phyloP scores from a whole-genome alignment of 2,113 vertebrate genomes.

The Budorcas taxicolor region DNA sequence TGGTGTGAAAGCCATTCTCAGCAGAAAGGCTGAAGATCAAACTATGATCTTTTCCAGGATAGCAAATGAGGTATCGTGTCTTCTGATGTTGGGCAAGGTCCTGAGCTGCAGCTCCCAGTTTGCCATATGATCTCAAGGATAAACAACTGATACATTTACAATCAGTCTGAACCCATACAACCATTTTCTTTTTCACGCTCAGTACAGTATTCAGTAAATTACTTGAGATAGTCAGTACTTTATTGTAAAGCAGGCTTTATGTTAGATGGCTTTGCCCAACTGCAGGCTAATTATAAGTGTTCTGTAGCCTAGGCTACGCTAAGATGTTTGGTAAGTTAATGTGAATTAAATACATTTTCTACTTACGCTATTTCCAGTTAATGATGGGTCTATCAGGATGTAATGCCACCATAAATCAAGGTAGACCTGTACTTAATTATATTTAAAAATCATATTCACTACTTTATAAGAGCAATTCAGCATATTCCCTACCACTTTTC shows the following conservation, averaged over 20 bases:
- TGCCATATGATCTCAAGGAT: neutral
- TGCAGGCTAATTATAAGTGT: neutral
- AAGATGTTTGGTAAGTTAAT: neutral
- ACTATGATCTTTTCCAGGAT: neutral
- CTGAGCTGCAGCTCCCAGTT: neutral
- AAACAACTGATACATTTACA: neutral
- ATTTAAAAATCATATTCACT: neutral
- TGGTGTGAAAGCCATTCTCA: neutral
- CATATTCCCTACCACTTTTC: neutral
- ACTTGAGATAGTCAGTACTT: neutral
- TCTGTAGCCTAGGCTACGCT: neutral
- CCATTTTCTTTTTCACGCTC: neutral
- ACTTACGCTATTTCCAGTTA: neutral
- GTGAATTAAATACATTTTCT: neutral
- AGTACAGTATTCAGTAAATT: neutral
- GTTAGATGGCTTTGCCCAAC: neutral
- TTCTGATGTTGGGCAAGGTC: neutral
- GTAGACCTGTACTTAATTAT: neutral
- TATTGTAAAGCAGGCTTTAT: neutral
- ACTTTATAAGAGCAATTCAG: neutral
- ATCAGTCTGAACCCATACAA: neutral
- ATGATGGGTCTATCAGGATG: neutral
- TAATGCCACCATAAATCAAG: neutral
- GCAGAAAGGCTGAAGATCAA: neutral
- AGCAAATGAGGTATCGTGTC: neutral